phyloP scores from a whole-genome alignment of 2,113 vertebrate genomes.

The Mystacornis crossleyi region DNA sequence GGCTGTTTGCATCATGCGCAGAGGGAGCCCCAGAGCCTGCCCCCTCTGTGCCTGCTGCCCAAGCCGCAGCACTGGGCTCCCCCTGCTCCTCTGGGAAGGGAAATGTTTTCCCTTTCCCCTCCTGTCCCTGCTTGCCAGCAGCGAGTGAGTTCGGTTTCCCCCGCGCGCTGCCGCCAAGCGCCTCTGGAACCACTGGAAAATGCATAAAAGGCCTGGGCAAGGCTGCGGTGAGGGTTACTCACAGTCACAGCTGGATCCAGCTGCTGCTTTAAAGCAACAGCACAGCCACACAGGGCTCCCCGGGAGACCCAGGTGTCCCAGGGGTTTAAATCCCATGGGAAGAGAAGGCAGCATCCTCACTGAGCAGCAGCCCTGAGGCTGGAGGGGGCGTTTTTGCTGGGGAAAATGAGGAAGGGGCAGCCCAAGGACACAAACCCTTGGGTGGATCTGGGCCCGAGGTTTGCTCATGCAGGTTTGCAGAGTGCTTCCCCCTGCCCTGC shows the following conservation, averaged over 20 bases:
- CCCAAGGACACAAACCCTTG: neutral
- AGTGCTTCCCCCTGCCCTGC: neutral
- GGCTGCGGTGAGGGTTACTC: slow-evolving; percentile 8
- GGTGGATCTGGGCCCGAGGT: neutral
- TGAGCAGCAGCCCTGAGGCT: fast-evolving
- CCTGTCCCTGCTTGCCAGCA: neutral
- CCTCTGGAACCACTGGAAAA: slow-evolving; percentile 53
- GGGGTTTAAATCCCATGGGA: neutral
- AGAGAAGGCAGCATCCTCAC: neutral
- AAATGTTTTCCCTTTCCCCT: slow-evolving; percentile 46
- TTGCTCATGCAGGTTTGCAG: neutral
- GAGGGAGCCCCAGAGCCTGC: neutral
- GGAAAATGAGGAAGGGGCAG: neutral
- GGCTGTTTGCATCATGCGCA: fast-evolving
- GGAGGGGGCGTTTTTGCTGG: fast-evolving
- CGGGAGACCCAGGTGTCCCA: neutral
- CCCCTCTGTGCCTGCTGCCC: fast-evolving
- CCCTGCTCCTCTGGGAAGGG: neutral
- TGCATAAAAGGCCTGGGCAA: slow-evolving; percentile 44
- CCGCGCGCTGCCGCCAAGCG: neutral
- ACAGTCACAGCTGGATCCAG: slow-evolving; percentile 55
- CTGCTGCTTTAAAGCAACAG: slow-evolving; percentile 58
- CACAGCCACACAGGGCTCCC: neutral
- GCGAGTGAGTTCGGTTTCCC: slow-evolving; percentile 14
- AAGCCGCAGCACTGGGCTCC: neutral